Conservation (phyloP, 2,113 vertebrate genomes). For the Ibidorhyncha struthersii region DNA sequence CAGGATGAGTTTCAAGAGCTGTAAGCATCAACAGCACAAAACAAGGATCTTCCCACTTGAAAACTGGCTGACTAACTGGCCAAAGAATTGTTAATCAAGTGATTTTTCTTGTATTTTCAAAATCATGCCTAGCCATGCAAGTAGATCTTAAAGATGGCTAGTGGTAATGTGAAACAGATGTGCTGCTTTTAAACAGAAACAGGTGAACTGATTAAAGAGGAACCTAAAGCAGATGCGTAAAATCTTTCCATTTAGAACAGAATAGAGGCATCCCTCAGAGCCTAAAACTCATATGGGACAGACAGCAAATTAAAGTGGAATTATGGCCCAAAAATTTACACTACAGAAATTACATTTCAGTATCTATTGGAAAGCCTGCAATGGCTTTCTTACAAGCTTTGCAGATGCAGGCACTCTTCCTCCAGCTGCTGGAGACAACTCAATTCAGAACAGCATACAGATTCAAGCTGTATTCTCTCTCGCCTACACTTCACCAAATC, state of each 20-base stretch:
- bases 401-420: background rate
- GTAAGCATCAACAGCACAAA: background rate
- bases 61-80: background rate
- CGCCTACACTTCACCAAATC: background rate
- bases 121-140: slow-evolving; percentile 42
- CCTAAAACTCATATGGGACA: background rate
- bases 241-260: slow-evolving; percentile 48
- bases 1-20: background rate
- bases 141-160: slow-evolving; percentile 59
- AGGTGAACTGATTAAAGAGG: slow-evolving; percentile 64
- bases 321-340: slow-evolving; percentile 17
- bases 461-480: background rate
- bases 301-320: slow-evolving; percentile 38
- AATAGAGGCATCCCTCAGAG: slow-evolving; percentile 10
- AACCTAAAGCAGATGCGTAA: slow-evolving; percentile 62
- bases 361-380: background rate
- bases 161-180: slow-evolving; percentile 60
- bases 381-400: slow-evolving; percentile 16
- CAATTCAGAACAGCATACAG: background rate
- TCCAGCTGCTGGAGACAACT: slow-evolving; percentile 8
- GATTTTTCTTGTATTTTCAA: slow-evolving; percentile 31
- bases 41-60: background rate
- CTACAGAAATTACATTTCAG: slow-evolving; percentile 16
- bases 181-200: slow-evolving; percentile 63
- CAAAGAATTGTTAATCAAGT: slow-evolving; percentile 34